phyloP scores from a whole-genome alignment of 2,113 vertebrate species.

The Phylloscopus whistleri region DNA sequence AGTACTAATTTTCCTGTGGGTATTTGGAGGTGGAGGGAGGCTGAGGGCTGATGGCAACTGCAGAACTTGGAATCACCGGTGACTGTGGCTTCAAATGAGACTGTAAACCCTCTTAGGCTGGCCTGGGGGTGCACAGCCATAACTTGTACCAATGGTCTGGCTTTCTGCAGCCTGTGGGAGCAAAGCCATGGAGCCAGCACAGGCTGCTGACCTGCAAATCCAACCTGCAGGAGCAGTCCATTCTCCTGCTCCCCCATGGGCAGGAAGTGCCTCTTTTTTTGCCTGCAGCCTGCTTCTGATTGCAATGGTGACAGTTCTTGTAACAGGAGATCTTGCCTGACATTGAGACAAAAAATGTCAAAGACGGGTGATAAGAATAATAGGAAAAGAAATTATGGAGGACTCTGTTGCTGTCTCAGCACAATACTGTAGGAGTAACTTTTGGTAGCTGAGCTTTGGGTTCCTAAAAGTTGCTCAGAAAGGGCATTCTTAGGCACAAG shows the following conservation, averaged over 20 bases:
- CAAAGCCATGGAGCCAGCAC: not conserved
- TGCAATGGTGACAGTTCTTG: not conserved
- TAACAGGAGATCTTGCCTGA: not conserved
- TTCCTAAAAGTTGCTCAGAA: not conserved
- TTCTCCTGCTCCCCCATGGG: not conserved
- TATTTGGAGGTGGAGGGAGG: not conserved
- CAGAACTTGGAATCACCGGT: not conserved
- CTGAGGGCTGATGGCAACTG: not conserved
- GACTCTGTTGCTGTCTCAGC: rapidly evolving
- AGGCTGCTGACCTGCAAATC: not conserved
- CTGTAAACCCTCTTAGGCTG: not conserved
- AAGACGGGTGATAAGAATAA: not conserved
- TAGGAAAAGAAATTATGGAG: not conserved
- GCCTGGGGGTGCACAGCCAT: not conserved
- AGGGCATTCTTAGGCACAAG: not conserved
- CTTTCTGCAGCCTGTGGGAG: not conserved
- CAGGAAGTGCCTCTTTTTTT: not conserved
- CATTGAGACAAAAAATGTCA: not conserved
- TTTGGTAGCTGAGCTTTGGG: not conserved
- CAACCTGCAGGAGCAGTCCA: not conserved
- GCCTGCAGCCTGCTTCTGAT: not conserved
- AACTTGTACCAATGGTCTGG: not conserved
- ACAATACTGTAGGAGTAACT: not conserved
- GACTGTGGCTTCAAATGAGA: not conserved
- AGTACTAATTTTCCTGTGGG: not conserved